phyloP scores from a whole-genome alignment of 1,140 invertebrate genomes.

The Dolichoris vasculosae region DNA sequence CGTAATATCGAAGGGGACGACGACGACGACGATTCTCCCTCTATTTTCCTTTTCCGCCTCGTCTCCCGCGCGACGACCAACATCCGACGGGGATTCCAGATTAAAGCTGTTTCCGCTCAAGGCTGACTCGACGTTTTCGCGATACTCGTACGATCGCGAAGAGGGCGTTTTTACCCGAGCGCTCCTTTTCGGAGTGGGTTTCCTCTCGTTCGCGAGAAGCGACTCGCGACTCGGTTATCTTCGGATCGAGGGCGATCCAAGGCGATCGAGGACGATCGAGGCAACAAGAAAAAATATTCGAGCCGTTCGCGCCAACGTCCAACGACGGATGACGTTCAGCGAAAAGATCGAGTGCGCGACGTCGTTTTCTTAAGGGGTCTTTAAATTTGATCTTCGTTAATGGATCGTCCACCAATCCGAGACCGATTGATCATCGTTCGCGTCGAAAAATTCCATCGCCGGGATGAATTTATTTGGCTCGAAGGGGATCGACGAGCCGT shows the following conservation, averaged over 20 bases:
- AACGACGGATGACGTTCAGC: no score
- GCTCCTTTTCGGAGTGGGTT: not conserved
- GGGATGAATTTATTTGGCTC: not conserved
- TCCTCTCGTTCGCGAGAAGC: not conserved
- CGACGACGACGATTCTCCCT: not conserved
- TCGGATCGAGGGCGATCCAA: no score
- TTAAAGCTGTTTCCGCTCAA: not conserved
- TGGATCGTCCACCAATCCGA: not conserved
- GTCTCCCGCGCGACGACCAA: not conserved
- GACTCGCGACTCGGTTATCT: no score
- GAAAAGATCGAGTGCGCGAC: no score
- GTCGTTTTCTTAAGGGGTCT: not conserved
- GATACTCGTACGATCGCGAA: not conserved
- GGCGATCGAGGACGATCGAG: no score
- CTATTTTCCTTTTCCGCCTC: not conserved
- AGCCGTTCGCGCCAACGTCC: no score
- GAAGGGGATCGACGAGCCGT: not conserved
- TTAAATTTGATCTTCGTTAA: not conserved
- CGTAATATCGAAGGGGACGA: not conserved
- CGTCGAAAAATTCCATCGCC: not conserved
- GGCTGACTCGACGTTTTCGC: not conserved
- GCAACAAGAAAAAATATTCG: no score
- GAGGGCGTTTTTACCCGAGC: not conserved
- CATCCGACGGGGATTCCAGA: not conserved
- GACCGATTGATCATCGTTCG: not conserved